Conservation (phyloP, 2,113 vertebrate genomes). For the Nasalis larvatus region DNA sequence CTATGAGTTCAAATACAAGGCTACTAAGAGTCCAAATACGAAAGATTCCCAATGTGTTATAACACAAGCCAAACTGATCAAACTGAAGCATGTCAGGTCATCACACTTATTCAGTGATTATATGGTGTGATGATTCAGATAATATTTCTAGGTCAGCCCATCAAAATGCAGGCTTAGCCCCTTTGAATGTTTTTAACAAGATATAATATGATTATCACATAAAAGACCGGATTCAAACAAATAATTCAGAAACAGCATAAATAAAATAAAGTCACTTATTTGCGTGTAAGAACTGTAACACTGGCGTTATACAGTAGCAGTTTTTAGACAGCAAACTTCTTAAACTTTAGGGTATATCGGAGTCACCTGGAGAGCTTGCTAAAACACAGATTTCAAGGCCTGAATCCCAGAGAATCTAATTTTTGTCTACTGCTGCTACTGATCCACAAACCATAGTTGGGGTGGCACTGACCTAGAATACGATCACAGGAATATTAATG, state of each 20-base stretch:
- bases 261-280: neutral
- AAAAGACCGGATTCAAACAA: neutral
- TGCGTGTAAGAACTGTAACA: neutral
- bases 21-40: neutral
- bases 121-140: neutral
- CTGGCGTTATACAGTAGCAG: neutral
- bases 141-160: neutral
- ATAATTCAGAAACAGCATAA: neutral
- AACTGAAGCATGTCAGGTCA: neutral
- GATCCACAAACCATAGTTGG: neutral
- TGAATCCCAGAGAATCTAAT: neutral
- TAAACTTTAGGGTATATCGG: neutral
- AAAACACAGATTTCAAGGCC: neutral
- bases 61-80: neutral
- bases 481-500: neutral
- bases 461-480: neutral
- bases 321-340: neutral
- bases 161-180: neutral
- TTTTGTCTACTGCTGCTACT: neutral
- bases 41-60: neutral
- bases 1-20: neutral
- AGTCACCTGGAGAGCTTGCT: neutral
- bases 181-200: neutral
- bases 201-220: neutral
- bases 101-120: neutral